phyloP scores from a whole-genome alignment of 2,113 vertebrate genomes.

The Lutjanus erythropterus region DNA sequence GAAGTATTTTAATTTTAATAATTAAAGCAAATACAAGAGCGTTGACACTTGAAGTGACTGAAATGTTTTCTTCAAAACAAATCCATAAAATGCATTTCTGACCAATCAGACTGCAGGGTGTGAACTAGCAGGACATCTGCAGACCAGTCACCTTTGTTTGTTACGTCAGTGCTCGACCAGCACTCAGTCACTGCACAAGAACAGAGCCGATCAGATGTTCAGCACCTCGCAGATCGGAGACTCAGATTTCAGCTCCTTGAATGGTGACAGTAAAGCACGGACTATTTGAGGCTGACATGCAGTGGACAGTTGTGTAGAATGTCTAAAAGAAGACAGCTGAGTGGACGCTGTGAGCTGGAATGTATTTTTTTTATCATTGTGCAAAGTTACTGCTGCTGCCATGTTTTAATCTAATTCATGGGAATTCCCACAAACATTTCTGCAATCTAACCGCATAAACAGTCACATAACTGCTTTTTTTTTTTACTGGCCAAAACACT shows the following conservation, averaged over 20 bases:
- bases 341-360: constrained; percentile 1
- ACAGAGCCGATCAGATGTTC: constrained; percentile 36
- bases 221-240: constrained; percentile 41
- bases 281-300: constrained; percentile 52
- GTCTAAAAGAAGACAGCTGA: constrained; percentile 36
- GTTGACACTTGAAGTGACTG: not conserved
- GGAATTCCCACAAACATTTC: not conserved
- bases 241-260: constrained; percentile 68
- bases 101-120: not conserved
- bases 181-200: constrained; percentile 10
- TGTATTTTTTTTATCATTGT: not conserved
- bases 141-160: constrained; percentile 19
- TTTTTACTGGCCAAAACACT: not conserved
- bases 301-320: constrained; percentile 26
- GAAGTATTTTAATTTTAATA: too few relatives aligned
- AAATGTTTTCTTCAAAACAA: not conserved
- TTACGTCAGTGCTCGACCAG: not conserved
- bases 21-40: too few relatives aligned
- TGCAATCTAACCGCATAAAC: not conserved
- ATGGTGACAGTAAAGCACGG: constrained; percentile 34
- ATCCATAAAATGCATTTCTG: not conserved
- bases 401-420: not conserved
- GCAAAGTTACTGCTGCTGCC: not conserved
- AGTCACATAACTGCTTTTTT: not conserved
- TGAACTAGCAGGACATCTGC: not conserved